Base-by-base conservation (phyloP, 2,888 invertebrate genomes). In the Melikaiella ostensackeni region DNA sequence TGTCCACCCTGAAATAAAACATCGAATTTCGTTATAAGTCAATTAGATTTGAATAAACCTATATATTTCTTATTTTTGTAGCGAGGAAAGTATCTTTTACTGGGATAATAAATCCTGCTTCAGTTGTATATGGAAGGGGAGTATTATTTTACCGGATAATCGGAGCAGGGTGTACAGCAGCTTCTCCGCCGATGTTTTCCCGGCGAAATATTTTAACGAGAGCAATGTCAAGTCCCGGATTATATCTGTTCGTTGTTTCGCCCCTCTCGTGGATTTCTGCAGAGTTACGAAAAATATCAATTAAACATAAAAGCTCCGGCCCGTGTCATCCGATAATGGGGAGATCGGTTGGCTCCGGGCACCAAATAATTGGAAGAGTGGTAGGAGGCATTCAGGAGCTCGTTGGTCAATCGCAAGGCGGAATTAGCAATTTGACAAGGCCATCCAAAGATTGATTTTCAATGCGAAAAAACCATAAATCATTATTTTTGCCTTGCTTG, bases 251-350 rank as follows among this genome's bases (percentile, higher is more conserved):
- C 82, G 80, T 80, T 76, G 13, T 70, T 79, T 76, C 84, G 83
- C 80, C 79, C 79, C 80, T 79, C 80, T 85, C 83, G 84, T 84
- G 89, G 88, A 90, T 89, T 89, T 88, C 85, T 84, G 83, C 82
- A 86, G 89, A 88, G 89, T 89, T 90, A 91, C 91, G 88, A 91
- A 91, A 91, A 91, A 91, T 91, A 91, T 91, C 91, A 91, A 91
- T 91, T 91, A 91, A 91, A 91, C 90, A 91, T 88, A 89, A 91
- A 91, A 91, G 90, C 90, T 84, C 84, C 86, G 86, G 87, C 81
- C 86, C 89, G 88, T 91, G 91, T 91, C 91, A 91, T 91, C 90
- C 90, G 90, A 89, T 91, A 91, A 91, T 91, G 89, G 90, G 84
- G 84, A 84, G 85, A 77, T 77, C 75, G 81, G 80, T 79, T 77